Base-by-base conservation (phyloP, 2,113 vertebrate genomes). In the Microcebus murinus region DNA sequence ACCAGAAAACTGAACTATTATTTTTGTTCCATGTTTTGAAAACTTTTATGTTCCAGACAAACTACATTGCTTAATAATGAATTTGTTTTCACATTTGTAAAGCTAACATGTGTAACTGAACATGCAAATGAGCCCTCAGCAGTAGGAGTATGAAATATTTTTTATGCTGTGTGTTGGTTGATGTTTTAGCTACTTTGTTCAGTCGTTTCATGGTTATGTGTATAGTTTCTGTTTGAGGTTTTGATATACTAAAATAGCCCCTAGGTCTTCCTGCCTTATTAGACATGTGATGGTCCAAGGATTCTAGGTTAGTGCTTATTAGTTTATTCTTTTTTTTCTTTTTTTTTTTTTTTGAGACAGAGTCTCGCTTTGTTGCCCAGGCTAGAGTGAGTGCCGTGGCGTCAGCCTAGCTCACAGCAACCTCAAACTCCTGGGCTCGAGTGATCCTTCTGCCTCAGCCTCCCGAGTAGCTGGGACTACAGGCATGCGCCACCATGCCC, bases 191-290 rank as follows among this genome's bases (percentile, higher is more conserved):
- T 84, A 74, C 42, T n/a, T 88, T n/a, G 27, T 39, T 73, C 45
- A 50, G 39, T 88, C 89, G 63, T 91, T 85, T 82, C 70, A 57
- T 74, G 61, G 74, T 29, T 87, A 74, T 88, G 27, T 81, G 17
- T 87, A 27, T 73, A 76, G 48, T 79, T 95, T 90, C 83, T 94
- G 5, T 67, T 52, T 82, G 71, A 91, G 61, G 73, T 83, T 96
- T 94, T 55, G 74, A 52, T 18, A 25, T 23, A 17, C 55, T 65
- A 57, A 79, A 92, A 93, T 77, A 83, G 79, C 45, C 50, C 31
- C 39, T 39, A 10, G 42, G 70, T 73, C 88, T 85, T 90, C 80
- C 76, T 92, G 70, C 65, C 34, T 34, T 80, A 55, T 70, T 45
- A 70, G 65, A 86, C 50, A 6, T 59, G 8, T 50, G 61, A 39